Conservation (phyloP, 2,888 invertebrate species). For the Rhamnusium bicolor region DNA sequence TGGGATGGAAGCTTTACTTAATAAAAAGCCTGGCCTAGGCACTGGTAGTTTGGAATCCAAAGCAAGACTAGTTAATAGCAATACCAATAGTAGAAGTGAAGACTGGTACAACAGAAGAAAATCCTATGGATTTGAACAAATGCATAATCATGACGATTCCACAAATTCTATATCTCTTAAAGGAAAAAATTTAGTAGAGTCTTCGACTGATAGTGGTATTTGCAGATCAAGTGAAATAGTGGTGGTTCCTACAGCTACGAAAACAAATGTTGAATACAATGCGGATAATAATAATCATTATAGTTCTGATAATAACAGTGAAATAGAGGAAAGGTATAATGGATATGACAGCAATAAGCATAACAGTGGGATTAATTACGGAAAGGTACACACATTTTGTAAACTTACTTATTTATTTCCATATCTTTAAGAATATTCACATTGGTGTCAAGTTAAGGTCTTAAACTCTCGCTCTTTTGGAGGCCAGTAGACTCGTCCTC, state of each 20-base stretch:
- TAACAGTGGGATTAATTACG: conserved; percentile 48
- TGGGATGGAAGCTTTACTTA: conserved; percentile 69
- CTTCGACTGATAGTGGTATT: conserved; percentile 86
- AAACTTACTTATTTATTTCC: neutral
- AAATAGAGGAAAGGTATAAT: conserved; percentile 47
- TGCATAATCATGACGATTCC: conserved; percentile 59
- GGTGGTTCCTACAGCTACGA: conserved; percentile 58
- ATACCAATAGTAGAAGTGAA: conserved; percentile 69
- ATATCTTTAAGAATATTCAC: neutral
- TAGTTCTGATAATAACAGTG: conserved; percentile 52
- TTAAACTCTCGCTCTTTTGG: no score
- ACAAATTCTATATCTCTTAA: conserved; percentile 65
- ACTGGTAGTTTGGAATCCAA: conserved; percentile 72
- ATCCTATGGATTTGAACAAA: conserved; percentile 82
- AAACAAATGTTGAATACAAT: conserved; percentile 41
- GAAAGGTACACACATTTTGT: conserved; percentile 44
- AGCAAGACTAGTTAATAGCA: conserved; percentile 67
- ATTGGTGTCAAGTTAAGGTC: no score
- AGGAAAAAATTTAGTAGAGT: conserved; percentile 77
- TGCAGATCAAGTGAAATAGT: conserved; percentile 82
- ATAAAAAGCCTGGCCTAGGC: conserved; percentile 64
- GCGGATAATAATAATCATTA: conserved; percentile 35
- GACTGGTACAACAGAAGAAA: conserved; percentile 84
- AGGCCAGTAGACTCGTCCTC: no score
- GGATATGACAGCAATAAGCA: conserved; percentile 34